phyloP scores from a whole-genome alignment of 2,888 invertebrate genomes.

The Hofmannophila pseudospretella region DNA sequence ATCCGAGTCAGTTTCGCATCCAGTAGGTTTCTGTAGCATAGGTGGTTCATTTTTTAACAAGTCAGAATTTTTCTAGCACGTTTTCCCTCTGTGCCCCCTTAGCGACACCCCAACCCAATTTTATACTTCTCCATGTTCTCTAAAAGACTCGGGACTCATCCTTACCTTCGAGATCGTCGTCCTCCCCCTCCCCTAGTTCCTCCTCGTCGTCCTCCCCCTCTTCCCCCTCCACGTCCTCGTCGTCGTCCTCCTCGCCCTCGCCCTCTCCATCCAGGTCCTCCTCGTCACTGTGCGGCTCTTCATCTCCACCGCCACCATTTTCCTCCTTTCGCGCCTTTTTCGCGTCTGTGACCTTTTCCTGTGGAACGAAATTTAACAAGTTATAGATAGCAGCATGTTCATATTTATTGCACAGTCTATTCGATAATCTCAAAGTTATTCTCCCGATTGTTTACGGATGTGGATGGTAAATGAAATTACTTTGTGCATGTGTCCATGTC shows the following conservation, averaged over 20 bases:
- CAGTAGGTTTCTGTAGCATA: too few relatives aligned
- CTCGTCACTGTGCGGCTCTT: slow-evolving; percentile 80
- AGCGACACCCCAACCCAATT: too few relatives aligned
- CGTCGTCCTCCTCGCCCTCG: slow-evolving; percentile 79
- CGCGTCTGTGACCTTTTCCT: slow-evolving; percentile 86
- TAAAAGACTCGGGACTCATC: too few relatives aligned
- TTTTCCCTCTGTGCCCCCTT: too few relatives aligned
- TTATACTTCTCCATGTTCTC: too few relatives aligned
- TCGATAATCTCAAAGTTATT: too few relatives aligned
- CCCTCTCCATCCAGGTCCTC: slow-evolving; percentile 81
- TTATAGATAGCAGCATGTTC: not conserved
- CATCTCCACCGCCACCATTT: slow-evolving; percentile 82
- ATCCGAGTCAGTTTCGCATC: too few relatives aligned
- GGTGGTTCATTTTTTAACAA: too few relatives aligned
- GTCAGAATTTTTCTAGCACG: too few relatives aligned
- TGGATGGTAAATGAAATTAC: not conserved
- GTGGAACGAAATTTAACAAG: slow-evolving; percentile 22
- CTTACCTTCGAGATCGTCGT: slow-evolving; percentile 83
- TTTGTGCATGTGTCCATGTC: not conserved
- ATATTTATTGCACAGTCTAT: not conserved
- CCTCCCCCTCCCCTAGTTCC: slow-evolving; percentile 79
- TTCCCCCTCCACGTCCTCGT: slow-evolving; percentile 80
- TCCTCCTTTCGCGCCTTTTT: slow-evolving; percentile 90
- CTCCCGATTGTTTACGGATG: not conserved
- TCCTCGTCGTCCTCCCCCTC: slow-evolving; percentile 81